Evolutionary conservation across 2,113 vertebrate genomes (phyloP), one percentile per base, ranked within the genome.

Genomic region (Chauna torquata): DNA sequence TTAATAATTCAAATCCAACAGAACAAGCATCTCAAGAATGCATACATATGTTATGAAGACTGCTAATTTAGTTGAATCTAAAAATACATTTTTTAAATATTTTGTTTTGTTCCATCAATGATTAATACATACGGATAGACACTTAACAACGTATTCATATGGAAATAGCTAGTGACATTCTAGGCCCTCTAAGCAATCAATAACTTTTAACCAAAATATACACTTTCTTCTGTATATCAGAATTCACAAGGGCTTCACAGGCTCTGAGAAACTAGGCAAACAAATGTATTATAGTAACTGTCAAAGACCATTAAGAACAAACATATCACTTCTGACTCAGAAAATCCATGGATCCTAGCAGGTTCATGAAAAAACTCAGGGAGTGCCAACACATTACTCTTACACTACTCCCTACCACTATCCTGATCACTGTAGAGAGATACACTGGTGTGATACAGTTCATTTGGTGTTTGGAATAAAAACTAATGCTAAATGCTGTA

Each of bases 1-100:
- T 94, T 87, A 96, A 95, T 93, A 96, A 96, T 95, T 97, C 65
- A 95, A 92, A 93, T 79, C 40, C 28, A 94, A 90, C 80, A 85
- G 83, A 89, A 55, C 34, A 66, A 79, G 57, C n/a, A 18, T 75
- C 74, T 96, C 80, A 42, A 34, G 30, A 91, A 90, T 3, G 1
- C 80, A n/a, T 38, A 65, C 27, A 36, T 50, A 85, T 1, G 8
- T 58, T 66, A 27, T 42, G 38, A 94, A 47, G 3, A 24, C 11
- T 30, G 38, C 87, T 74, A 57, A 61, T 83, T 69, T 59, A 72
- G 54, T 45, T 34, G 13, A 59, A 58, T 17, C 77, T 32, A 64
- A 88, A 77, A 82, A 91, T 70, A 74, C 20, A 11, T 47, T 72
- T 85, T 58, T 54, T 45, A 62, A 49, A 61, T 40, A 16, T 54